Base-by-base conservation (phyloP, 2,888 invertebrate genomes). In the Agrenia bidenticulata region DNA sequence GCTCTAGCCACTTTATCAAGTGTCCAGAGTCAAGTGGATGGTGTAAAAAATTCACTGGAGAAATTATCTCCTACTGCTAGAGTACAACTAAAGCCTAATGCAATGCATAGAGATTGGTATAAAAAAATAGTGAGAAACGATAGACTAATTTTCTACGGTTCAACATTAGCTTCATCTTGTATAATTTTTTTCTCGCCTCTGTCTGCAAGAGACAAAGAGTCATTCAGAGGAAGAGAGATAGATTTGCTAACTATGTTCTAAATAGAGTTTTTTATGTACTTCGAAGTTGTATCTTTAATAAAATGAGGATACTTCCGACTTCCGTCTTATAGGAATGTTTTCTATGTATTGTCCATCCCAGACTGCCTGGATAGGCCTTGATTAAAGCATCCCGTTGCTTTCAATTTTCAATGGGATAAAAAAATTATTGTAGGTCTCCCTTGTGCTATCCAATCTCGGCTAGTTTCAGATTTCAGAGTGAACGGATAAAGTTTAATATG, bases 131-230 rank as follows among this genome's bases (percentile, higher is more conserved):
- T 62, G 58, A 61, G 64, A 61, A 61, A 66, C 58, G 66, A 58
- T 59, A 66, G 56, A 39, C 39, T 32, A 63, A 66, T 66, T 66
- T 63, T 59, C 41, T 32, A 66, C 63, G 66, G 59, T 41, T 51
- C 53, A 41, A 41, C 4, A 17, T 19, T 17, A 19, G 15, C 19
- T n/a, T 11, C 19, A 19, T 39, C 39, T 15, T 39, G 39, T 39
- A 7, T 39, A 39, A 39, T 15, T 39, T 39, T 39, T 39, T 7
- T 15, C 39, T 39, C 15, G 9, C 15, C 5, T n/a, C n/a, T n/a
- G n/a, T n/a, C n/a, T n/a, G n/a, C n/a, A n/a, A n/a, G n/a, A n/a
- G n/a, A n/a, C n/a, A n/a, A n/a, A n/a, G n/a, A n/a, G n/a, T n/a
- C n/a, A n/a, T n/a, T n/a, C n/a, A n/a, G n/a, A n/a, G n/a, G n/a